Base-by-base conservation (phyloP, 2,797 vertebrate genomes). In the Enteromius mattozi region DNA sequence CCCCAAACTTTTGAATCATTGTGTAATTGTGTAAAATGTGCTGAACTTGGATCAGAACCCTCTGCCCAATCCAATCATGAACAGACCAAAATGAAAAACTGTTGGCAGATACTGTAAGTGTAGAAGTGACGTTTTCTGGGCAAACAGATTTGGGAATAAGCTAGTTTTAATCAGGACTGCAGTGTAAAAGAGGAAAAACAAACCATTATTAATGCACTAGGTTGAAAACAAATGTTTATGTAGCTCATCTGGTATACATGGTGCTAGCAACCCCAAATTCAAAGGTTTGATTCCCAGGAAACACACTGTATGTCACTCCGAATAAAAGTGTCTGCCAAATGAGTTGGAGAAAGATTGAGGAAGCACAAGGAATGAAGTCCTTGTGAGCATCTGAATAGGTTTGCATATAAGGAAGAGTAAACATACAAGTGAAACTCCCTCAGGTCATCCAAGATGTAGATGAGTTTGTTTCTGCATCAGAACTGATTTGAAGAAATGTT, bases 111-210 rank as follows among this genome's bases (percentile, higher is more conserved):
- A 40, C 49, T 9, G 21, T 59, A 16, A 77, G 51, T 6, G 54
- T 12, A 71, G 33, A 70, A 37, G 16, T 40, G n/a, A 59, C 6
- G 2, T 37, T 70, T 59, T 70, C 33, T 33, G 33, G 47, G 47
- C 7, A 80, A 69, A 80, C 2, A 3, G 27, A 6, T 16, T 33
- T 61, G 19, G 33, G 30, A 40, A 59, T 69, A 71, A 80, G 71
- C 54, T 76, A 76, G 70, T 80, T 85, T 87, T 83, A 80, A 77
- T 72, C 77, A 80, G 45, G 47, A 19, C 12, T 12, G 27, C 45
- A 56, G 24, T 27, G 61, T 12, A 61, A 65, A 54, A 2, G 59
- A 85, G 19, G 30, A 35, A 61, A 72, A 69, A 66, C 14, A 78
- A 49, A 77, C 6, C 14, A 77, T 65, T 80, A 42, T 49, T 83